Percentiles rank a stretch among this genome's conserved stretches.
Evolutionary conservation across 2,113 vertebrate genomes (phyloP).

Genomic region (Vidua chalybeata): DNA sequence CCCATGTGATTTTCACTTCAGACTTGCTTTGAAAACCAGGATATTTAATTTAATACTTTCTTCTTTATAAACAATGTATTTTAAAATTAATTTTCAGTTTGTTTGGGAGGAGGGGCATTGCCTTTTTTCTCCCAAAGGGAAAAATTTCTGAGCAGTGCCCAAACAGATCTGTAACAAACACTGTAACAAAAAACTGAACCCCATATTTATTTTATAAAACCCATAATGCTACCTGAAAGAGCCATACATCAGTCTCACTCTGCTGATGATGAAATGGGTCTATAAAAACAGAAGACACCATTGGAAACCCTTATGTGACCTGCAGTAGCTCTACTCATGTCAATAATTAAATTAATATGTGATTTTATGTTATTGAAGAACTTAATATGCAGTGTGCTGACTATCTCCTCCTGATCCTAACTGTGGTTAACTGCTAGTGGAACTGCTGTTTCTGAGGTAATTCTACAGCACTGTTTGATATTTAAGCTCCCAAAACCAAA

Average conservation of each 20-base stretch:
- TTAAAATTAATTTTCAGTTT: background rate
- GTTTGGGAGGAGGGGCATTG: accelerated
- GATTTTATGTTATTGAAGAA: background rate
- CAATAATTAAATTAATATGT: background rate
- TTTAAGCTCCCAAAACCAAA: background rate
- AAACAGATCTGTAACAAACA: background rate
- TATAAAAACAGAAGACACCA: background rate
- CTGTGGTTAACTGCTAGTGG: background rate
- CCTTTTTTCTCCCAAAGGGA: background rate
- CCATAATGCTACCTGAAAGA: background rate
- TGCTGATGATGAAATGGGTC: background rate
- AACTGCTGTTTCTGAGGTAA: background rate
- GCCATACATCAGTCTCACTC: background rate
- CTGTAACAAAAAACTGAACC: background rate
- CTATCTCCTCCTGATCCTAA: background rate
- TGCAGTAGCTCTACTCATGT: background rate
- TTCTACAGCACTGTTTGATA: background rate
- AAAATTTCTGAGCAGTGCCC: background rate
- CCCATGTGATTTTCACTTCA: background rate
- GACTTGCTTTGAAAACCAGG: background rate
- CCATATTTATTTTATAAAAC: background rate
- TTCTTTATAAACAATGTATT: background rate
- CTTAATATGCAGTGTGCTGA: background rate
- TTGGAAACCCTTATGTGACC: background rate
- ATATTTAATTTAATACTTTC: background rate